Conservation (phyloP, 2,797 vertebrate genomes). For the Helostoma temminkii region DNA sequence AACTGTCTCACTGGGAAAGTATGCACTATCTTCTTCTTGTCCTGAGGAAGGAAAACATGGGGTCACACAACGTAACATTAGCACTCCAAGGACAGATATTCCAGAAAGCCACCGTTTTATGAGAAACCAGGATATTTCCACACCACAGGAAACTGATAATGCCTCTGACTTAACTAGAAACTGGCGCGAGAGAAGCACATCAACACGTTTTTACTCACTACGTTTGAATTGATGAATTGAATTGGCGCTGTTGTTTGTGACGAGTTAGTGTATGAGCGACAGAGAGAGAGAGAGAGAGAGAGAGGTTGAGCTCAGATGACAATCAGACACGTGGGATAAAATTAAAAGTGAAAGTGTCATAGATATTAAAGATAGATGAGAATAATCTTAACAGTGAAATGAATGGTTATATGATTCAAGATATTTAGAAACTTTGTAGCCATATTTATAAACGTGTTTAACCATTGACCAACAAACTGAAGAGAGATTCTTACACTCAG, state of each 20-base stretch:
- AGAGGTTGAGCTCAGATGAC: conserved; percentile 21
- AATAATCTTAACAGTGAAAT: background rate
- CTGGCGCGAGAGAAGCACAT: conserved; percentile 31
- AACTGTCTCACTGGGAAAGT: conserved; percentile 65
- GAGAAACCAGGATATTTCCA: conserved; percentile 72
- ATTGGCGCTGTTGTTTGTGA: conserved; percentile 15
- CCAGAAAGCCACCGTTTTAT: conserved; percentile 51
- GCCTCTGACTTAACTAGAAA: conserved; percentile 35
- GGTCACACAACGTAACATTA: conserved; percentile 54
- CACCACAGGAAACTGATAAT: conserved; percentile 44
- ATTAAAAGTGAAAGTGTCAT: background rate
- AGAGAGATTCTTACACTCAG: conserved; percentile 64
- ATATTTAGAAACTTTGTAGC: background rate
- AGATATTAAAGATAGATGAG: background rate
- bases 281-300: background rate
- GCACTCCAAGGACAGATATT: conserved; percentile 30
- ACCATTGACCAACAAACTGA: conserved; percentile 24
- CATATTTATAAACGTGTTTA: too few species aligned
- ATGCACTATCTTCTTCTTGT: conserved; percentile 73
- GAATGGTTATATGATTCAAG: background rate
- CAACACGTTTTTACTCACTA: conserved; percentile 38
- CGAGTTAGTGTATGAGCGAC: conserved; percentile 21
- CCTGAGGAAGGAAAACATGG: conserved; percentile 77
- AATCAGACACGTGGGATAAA: background rate
- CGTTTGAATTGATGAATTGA: conserved; percentile 23